Percentiles rank a stretch among this genome's conserved stretches.
phyloP scores from a whole-genome alignment of 2,113 vertebrate species.

The Thoracochromis brauschi region DNA sequence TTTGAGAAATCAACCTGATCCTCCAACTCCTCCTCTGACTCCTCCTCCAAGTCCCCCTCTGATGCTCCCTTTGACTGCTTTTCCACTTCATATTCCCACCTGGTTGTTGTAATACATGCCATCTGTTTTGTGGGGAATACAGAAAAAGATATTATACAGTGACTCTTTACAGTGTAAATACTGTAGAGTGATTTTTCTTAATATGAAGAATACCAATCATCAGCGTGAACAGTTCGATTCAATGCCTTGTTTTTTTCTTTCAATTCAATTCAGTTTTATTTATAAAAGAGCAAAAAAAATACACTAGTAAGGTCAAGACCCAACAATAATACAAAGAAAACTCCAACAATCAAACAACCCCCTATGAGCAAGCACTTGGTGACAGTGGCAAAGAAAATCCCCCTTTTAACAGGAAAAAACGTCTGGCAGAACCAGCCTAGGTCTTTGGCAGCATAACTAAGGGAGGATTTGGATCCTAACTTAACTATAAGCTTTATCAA shows the following conservation, averaged over 20 bases:
- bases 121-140: neutral
- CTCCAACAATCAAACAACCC: neutral
- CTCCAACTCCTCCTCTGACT: neutral
- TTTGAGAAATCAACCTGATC: neutral
- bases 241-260: neutral
- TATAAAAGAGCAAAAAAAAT: neutral
- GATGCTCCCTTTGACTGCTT: neutral
- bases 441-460: neutral
- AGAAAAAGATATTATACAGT: neutral
- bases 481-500: neutral
- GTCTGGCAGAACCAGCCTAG: neutral
- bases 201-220: neutral
- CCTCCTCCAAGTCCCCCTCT: neutral
- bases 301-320: neutral
- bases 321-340: neutral
- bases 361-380: neutral
- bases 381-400: neutral
- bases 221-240: neutral
- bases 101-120: neutral
- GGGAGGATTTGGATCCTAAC: neutral
- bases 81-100: neutral
- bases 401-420: neutral
- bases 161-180: neutral
- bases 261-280: neutral
- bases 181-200: neutral